Conservation (phyloP, 1,140 invertebrate species). For the Listronotus oregonensis region DNA sequence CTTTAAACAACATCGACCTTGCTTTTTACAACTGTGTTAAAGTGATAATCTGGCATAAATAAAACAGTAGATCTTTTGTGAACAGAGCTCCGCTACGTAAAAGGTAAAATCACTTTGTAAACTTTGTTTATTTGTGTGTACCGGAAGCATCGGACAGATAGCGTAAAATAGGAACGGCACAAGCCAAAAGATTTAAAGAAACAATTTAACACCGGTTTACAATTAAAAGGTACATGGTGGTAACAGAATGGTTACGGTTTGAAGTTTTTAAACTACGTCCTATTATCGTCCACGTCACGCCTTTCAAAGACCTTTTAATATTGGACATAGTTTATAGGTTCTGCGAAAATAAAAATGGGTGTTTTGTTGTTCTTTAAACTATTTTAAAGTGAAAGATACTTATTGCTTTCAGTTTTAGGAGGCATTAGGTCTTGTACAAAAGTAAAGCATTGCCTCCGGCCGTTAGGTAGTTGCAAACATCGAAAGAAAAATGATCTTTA, state of each 20-base stretch:
- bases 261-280: slow-evolving; percentile 4
- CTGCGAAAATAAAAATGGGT: slow-evolving; percentile 12
- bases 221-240: slow-evolving; percentile 19
- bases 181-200: slow-evolving; percentile 18
- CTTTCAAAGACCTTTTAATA: slow-evolving; percentile 11
- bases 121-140: slow-evolving; percentile 21
- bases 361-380: slow-evolving; percentile 4
- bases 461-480: neutral
- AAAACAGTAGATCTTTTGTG: slow-evolving; percentile 5
- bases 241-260: slow-evolving; percentile 14
- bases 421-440: too few species aligned
- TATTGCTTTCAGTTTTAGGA: neutral
- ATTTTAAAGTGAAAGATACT: neutral
- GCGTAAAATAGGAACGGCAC: slow-evolving; percentile 10
- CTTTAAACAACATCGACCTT: slow-evolving; percentile 1
- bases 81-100: neutral
- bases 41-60: slow-evolving; percentile 10
- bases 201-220: slow-evolving; percentile 4
- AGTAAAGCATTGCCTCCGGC: too few species aligned
- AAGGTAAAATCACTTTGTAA: slow-evolving; percentile 11
- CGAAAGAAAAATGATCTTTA: slow-evolving; percentile 7
- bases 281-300: slow-evolving; percentile 12
- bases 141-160: slow-evolving; percentile 20
- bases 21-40: slow-evolving; percentile 13
- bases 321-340: slow-evolving; percentile 19